Evolutionary conservation across 1,140 invertebrate species (phyloP).

Genomic region (Papilio xuthus): DNA sequence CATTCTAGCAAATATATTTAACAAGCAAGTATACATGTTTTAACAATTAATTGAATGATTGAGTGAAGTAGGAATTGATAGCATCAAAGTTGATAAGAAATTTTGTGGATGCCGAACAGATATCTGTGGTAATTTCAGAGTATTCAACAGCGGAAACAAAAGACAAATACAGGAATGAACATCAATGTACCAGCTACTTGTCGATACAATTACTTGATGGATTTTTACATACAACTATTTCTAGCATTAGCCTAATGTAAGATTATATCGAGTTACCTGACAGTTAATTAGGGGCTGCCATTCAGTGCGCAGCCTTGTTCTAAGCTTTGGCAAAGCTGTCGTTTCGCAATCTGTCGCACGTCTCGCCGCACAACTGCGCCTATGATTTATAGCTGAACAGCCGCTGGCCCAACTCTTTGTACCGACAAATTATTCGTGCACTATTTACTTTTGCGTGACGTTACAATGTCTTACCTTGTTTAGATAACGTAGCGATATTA

Average conservation of each 20-base stretch:
- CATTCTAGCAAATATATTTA: not conserved
- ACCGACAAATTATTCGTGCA: conserved; percentile 72
- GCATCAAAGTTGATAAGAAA: no score
- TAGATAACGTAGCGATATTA: conserved; percentile 8
- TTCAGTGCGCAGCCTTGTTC: conserved; percentile 59
- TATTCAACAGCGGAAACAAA: no score
- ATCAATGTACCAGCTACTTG: not conserved
- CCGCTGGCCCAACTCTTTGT: conserved; percentile 67
- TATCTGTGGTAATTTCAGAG: no score
- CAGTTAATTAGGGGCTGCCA: conserved; percentile 77
- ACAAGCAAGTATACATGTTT: not conserved
- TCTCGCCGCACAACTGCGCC: conserved; percentile 59
- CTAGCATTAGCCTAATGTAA: conserved; percentile 51
- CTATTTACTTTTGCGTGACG: conserved; percentile 60
- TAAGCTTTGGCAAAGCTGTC: conserved; percentile 55
- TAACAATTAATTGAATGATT: no score
- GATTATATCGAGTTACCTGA: conserved; percentile 72
- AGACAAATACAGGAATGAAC: not conserved
- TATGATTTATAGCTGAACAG: conserved; percentile 67
- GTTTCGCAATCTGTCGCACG: conserved; percentile 71
- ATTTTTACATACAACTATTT: conserved; percentile 11
- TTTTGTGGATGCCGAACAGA: no score
- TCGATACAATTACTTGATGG: not conserved
- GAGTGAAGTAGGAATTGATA: no score
- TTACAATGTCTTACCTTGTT: conserved; percentile 18